Conservation (phyloP, 2,113 vertebrate genomes). For the Corvus cornix region DNA sequence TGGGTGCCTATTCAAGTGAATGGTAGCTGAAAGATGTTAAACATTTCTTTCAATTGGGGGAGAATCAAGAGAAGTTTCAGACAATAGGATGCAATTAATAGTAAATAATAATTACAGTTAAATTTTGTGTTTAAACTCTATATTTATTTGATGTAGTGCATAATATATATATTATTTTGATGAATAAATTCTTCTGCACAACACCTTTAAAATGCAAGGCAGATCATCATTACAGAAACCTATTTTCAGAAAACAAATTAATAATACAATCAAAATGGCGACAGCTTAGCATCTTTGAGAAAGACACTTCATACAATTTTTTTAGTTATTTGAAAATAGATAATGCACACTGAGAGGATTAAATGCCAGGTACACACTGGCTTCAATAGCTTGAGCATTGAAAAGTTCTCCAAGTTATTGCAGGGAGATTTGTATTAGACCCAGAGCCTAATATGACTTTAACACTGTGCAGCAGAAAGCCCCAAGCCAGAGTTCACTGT, state of each 20-base stretch:
- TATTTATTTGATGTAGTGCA: not conserved
- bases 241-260: not conserved
- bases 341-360: not conserved
- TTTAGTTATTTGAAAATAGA: not conserved
- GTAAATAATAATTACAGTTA: not conserved
- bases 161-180: not conserved
- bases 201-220: not conserved
- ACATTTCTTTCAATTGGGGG: not conserved
- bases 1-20: not conserved
- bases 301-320: not conserved
- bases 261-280: not conserved
- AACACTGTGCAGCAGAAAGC: not conserved
- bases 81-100: not conserved
- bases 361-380: not conserved
- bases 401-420: not conserved
- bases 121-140: not conserved
- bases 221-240: not conserved
- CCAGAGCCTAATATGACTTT: not conserved
- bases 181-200: not conserved
- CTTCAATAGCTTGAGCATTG: not conserved
- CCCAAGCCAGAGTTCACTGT: not conserved
- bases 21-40: not conserved
- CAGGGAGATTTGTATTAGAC: not conserved
- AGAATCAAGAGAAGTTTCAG: not conserved
- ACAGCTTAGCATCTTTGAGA: not conserved